Evolutionary conservation across 2,113 vertebrate species (phyloP).

Genomic region (Epinephelus lanceolatus): DNA sequence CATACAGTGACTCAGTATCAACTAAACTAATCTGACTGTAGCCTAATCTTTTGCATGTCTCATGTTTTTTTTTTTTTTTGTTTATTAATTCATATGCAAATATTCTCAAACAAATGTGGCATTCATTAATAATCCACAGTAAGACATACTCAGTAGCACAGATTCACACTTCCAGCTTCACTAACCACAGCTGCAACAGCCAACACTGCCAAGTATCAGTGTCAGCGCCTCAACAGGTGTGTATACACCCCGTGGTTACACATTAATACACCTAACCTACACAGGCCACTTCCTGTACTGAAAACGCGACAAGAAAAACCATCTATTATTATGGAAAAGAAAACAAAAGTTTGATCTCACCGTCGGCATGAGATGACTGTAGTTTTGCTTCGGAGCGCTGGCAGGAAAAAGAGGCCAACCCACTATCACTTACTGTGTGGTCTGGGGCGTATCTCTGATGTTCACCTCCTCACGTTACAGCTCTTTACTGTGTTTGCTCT

Average conservation of each 20-base stretch:
- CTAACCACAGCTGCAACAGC: neutral
- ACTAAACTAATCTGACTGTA: neutral
- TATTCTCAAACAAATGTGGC: neutral
- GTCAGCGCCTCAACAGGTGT: constrained; percentile 56
- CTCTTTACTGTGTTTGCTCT: constrained; percentile 40
- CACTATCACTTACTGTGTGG: constrained; percentile 24
- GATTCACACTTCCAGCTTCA: constrained; percentile 5
- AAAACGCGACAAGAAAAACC: neutral
- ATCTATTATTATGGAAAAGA: neutral
- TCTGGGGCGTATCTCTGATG: constrained; percentile 29
- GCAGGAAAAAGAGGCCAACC: constrained; percentile 40
- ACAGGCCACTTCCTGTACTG: neutral
- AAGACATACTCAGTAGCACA: neutral
- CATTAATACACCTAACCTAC: neutral
- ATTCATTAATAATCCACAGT: constrained; percentile 7
- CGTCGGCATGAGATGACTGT: constrained; percentile 53
- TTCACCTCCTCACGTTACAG: constrained; percentile 49
- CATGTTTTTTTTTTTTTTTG: neutral
- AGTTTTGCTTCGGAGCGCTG: constrained; percentile 21
- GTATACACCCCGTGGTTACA: constrained; percentile 30
- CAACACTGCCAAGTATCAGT: constrained; percentile 1
- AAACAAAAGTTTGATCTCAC: constrained; percentile 60
- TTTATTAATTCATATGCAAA: neutral
- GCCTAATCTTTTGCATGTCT: neutral
- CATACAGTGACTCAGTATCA: neutral